Percentiles rank a stretch among this genome's conserved stretches.
Conservation (phyloP, 2,797 vertebrate species). For the Peromyscus nudipes region DNA sequence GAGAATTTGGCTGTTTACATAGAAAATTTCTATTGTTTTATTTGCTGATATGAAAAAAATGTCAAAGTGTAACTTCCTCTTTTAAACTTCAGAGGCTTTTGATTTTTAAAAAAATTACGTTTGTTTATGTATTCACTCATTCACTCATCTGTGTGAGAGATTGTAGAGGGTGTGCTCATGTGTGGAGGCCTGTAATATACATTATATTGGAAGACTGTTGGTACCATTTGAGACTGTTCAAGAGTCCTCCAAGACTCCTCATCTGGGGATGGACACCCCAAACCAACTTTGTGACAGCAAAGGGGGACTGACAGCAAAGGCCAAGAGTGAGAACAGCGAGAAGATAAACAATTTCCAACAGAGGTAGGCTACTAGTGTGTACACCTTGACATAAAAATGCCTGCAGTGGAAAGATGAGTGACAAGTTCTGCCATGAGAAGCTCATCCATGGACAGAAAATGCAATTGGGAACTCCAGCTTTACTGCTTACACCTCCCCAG, state of each 20-base stretch:
- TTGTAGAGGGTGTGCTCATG: neutral
- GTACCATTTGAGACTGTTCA: neutral
- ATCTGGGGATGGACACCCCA: neutral
- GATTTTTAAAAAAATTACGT: neutral
- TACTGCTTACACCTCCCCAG: neutral
- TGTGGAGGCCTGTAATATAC: neutral
- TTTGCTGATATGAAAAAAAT: neutral
- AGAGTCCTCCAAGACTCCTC: neutral
- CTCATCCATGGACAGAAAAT: neutral
- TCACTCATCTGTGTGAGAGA: no score
- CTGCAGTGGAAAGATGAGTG: neutral
- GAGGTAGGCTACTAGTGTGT: neutral
- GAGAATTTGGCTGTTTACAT: neutral
- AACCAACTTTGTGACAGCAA: neutral
- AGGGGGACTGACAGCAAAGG: neutral
- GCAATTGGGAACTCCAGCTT: neutral
- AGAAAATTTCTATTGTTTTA: conserved; percentile 39
- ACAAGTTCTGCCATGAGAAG: neutral
- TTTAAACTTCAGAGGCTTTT: conserved; percentile 55
- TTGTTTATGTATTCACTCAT: neutral
- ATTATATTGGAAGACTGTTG: neutral
- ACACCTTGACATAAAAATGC: neutral
- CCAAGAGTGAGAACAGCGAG: neutral
- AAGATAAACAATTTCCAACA: neutral
- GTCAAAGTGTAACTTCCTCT: neutral